Base-by-base conservation (phyloP, 2,888 invertebrate species). In the Ptychoptera contaminata region DNA sequence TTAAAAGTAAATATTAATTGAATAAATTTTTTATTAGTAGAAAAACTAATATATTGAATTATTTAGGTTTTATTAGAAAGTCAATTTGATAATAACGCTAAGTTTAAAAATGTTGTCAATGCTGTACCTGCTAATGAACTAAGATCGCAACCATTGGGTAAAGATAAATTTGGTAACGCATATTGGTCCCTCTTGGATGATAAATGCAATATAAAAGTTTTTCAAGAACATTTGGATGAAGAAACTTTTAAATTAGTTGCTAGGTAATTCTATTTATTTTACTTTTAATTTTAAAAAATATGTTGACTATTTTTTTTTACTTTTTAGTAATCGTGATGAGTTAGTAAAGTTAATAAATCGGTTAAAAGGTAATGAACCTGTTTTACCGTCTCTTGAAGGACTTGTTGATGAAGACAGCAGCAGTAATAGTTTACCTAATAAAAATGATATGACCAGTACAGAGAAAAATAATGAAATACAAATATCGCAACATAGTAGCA, bases 161-260 rank as follows among this genome's bases (percentile, higher is more conserved):
- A 82, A 52, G 98, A 98, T 68, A 82, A 83, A 50, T 73, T 79
- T 57, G 97, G 98, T 1, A 77, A 87, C 61, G 76, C 83, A 7
- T 98, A 98, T 65, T 98, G 97, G 94, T 78, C 83, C 56, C 88
- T 94, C 56, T 74, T 84, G 46, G 91, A 96, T 63, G 77, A 82
- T 50, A 42, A 42, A 23, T 82, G 87, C 55, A 91, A 92, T 65
- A 71, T 97, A 49, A 75, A 91, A 50, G 77, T 98, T 40, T 98
- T 93, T 65, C 81, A 85, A 58, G 97, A 97, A 66, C 93, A 97
- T 59, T 77, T 85, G 52, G 96, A 97, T 65, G 96, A 97, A 60
- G 92, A 96, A 62, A 86, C 86, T 11, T 94, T 93, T 93, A 80
- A 84, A 59, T 73, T 93, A 39, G 83, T 94, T 49, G 93, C 92